Base-by-base conservation (phyloP, 1,140 invertebrate species). In the Diuraphis noxia region DNA sequence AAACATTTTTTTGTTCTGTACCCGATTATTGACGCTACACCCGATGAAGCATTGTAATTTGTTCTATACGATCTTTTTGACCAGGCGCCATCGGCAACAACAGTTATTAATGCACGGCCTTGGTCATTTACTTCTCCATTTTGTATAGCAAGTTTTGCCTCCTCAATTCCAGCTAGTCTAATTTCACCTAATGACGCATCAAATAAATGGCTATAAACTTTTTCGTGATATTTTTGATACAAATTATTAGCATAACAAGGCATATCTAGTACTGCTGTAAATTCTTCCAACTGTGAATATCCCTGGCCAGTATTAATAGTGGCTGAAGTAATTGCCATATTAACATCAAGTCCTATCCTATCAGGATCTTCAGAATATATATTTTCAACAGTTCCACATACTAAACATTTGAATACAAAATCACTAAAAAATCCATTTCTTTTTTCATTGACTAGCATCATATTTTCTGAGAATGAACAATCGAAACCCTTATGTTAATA, bases 1-100 rank as follows among this genome's bases (percentile, higher is more conserved):
- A 79, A 79, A 79, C 34, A 79, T 79, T 79, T 79, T 79, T 79
- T 79, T 19, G 36, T 79, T 79, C 19, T 79, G 23, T 79, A 79
- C 36, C 77, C 77, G 9, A 79, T 38, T 38, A 38, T 79, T 79
- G 77, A 79, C 21, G 77, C 77, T 79, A 79, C 77, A 79, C 34
- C 19, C n/a, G n/a, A n/a, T n/a, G n/a, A n/a, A n/a, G n/a, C n/a
- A n/a, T n/a, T n/a, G n/a, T n/a, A n/a, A n/a, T n/a, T n/a, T n/a
- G n/a, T n/a, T n/a, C n/a, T n/a, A n/a, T n/a, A n/a, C n/a, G n/a
- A n/a, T n/a, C n/a, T n/a, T n/a, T n/a, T n/a, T n/a, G n/a, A n/a
- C n/a, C n/a, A n/a, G n/a, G n/a, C n/a, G n/a, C n/a, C n/a, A n/a
- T n/a, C n/a, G n/a, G n/a, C n/a, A n/a, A n/a, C n/a, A n/a, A n/a